Evolutionary conservation across 2,113 vertebrate species (phyloP).

Genomic region (Calcarius ornatus): DNA sequence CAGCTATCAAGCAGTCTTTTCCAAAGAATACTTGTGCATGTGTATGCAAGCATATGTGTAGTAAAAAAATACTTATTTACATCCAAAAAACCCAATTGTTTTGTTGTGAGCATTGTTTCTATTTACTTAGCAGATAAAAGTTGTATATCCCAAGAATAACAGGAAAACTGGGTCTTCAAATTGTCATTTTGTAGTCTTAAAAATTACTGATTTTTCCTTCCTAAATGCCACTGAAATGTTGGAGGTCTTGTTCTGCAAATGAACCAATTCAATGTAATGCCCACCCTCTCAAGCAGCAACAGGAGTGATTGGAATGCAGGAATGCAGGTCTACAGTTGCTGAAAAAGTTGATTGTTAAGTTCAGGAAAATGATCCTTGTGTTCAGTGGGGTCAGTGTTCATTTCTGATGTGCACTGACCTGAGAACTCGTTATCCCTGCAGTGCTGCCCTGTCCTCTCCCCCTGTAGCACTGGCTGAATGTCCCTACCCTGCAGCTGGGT

Average conservation of each 20-base stretch:
- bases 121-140: not conserved
- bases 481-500: not conserved
- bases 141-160: not conserved
- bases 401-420: not conserved
- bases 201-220: not conserved
- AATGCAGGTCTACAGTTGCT: not conserved
- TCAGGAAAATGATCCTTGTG: not conserved
- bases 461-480: rapidly evolving
- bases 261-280: not conserved
- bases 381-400: not conserved
- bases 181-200: not conserved
- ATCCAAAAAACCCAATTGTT: not conserved
- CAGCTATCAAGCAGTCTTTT: not conserved
- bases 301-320: not conserved
- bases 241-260: not conserved
- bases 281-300: not conserved
- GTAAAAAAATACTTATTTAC: not conserved
- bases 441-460: not conserved
- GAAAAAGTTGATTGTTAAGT: not conserved
- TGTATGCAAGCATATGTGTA: not conserved
- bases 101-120: not conserved
- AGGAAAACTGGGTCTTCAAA: not conserved
- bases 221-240: not conserved
- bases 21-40: not conserved
- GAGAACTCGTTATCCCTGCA: not conserved